These are phyloP conservation scores for Ciona savignyi DNA, from an alignment of 23 tunicate species.

Conservation along the genomic window DNA sequence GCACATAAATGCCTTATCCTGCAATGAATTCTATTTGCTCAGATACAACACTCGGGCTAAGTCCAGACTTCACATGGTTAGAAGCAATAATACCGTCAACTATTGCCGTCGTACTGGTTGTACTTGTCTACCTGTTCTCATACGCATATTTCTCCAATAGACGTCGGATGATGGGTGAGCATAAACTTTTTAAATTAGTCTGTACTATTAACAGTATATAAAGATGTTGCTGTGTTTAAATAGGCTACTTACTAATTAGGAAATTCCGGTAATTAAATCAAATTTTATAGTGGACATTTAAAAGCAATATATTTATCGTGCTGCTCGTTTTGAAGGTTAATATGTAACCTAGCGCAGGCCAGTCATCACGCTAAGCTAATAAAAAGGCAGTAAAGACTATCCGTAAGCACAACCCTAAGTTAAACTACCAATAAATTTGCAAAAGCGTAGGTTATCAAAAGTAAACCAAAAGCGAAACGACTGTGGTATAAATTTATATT, in stretches of 20 bases:
- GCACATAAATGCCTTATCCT: not conserved
- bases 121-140: constrained; percentile 10
- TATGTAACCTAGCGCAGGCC: too few species aligned
- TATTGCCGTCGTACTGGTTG: constrained; percentile 12
- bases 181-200: not conserved
- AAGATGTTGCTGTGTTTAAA: not conserved
- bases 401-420: too few species aligned
- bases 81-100: constrained; percentile 9
- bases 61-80: not conserved
- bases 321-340: too few species aligned
- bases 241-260: too few species aligned
- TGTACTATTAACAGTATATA: not conserved
- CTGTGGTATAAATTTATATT: too few species aligned
- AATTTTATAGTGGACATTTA: not conserved
- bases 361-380: too few species aligned
- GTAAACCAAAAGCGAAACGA: too few species aligned
- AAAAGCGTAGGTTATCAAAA: too few species aligned
- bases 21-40: not conserved
- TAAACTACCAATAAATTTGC: too few species aligned
- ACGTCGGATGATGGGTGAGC: constrained; percentile 20
- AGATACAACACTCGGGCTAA: not conserved
- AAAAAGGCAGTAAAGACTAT: too few species aligned
- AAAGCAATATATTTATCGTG: not conserved
- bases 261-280: too few species aligned
- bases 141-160: constrained; percentile 1